These are phyloP conservation scores for Epirrhoe alternata DNA, from an alignment of 2,888 invertebrate genomes.

Conservation along the genomic window DNA sequence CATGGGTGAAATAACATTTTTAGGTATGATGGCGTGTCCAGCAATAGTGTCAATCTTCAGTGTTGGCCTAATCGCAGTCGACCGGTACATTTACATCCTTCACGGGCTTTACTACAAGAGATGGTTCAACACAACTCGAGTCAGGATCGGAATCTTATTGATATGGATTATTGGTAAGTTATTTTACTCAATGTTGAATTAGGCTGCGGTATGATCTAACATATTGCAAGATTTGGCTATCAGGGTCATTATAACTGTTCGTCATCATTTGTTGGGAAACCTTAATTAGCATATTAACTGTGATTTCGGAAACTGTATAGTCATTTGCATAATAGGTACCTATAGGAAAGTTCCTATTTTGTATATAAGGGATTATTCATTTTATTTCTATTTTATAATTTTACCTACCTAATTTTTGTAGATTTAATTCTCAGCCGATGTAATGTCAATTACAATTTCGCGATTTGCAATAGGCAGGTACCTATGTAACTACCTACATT, in stretches of 20 bases:
- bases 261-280: constrained; percentile 25
- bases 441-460: background rate
- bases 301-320: constrained; percentile 3
- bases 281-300: constrained; percentile 5
- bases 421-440: background rate
- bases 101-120: constrained; percentile 87
- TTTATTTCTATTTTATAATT: too few species aligned
- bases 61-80: constrained; percentile 86
- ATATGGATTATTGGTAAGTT: constrained; percentile 85
- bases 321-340: background rate
- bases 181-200: background rate
- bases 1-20: constrained; percentile 3
- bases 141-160: constrained; percentile 81
- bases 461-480: background rate
- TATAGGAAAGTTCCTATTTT: background rate
- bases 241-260: constrained; percentile 11
- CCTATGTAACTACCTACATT: background rate
- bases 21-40: constrained; percentile 87
- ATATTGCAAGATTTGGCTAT: constrained; percentile 22
- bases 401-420: background rate
- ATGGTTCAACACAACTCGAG: constrained; percentile 85
- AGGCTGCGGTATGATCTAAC: background rate
- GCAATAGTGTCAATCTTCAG: constrained; percentile 87
- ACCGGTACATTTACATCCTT: constrained; percentile 87
- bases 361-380: too few species aligned